Conservation (phyloP, 1,140 invertebrate species). For the Steinernema khuongi region DNA sequence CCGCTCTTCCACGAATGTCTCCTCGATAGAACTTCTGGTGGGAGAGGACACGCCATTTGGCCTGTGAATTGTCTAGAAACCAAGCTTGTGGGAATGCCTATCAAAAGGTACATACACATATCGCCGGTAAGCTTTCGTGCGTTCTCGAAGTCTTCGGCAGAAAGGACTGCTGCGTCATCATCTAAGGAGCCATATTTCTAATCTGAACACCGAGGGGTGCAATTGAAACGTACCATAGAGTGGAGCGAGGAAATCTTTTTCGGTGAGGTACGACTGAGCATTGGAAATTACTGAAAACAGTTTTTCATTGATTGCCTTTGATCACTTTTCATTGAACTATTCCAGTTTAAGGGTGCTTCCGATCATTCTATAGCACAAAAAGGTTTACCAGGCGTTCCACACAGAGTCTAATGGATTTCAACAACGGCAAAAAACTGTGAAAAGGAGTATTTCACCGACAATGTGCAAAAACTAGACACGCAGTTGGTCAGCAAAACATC, state of each 20-base stretch:
- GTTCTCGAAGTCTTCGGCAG: constrained; percentile 53
- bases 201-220: not conserved
- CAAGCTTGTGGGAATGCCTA: not conserved
- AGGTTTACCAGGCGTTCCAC: no score
- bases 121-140: constrained; percentile 43
- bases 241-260: constrained; percentile 36
- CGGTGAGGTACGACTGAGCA: constrained; percentile 32
- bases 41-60: constrained; percentile 29
- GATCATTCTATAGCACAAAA: no score
- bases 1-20: constrained; percentile 51
- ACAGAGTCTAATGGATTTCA: no score
- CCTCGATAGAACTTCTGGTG: constrained; percentile 45
- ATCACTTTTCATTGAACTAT: no score
- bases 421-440: no score
- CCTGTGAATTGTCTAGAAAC: constrained; percentile 22
- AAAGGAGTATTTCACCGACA: no score
- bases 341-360: no score
- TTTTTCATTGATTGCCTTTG: no score
- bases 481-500: no score
- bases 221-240: constrained; percentile 27
- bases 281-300: not conserved
- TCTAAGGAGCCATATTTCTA: not conserved
- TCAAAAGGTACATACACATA: constrained; percentile 24
- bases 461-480: not conserved
- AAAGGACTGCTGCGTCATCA: constrained; percentile 45